Evolutionary conservation across 2,888 invertebrate genomes (phyloP).

Genomic region (Habroteleia sp.): DNA sequence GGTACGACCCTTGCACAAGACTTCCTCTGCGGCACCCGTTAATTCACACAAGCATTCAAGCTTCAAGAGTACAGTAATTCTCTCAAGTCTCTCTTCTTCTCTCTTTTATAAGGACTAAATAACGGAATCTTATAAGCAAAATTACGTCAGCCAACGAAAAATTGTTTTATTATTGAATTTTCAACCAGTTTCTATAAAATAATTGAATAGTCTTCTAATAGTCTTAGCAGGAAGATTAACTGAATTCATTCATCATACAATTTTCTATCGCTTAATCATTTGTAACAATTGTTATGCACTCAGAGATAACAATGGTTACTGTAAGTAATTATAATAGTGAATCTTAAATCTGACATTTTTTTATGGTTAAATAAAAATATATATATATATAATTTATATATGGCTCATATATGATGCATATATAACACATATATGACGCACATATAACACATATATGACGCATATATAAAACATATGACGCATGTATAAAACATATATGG

Average conservation of each 20-base stretch:
- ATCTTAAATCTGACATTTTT: no score
- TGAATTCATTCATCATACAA: not conserved
- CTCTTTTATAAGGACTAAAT: slow-evolving; percentile 20
- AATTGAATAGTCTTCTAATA: slow-evolving; percentile 9
- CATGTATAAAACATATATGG: no score
- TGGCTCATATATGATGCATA: no score
- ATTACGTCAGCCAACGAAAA: slow-evolving; percentile 18
- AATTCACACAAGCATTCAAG: slow-evolving; percentile 47
- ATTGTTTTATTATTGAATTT: slow-evolving; percentile 14
- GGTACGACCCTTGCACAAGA: slow-evolving; percentile 37
- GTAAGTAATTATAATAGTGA: no score
- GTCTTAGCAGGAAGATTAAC: slow-evolving; percentile 1
- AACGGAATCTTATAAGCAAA: slow-evolving; percentile 24
- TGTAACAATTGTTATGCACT: no score
- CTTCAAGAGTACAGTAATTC: slow-evolving; percentile 33
- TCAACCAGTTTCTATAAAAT: slow-evolving; percentile 9
- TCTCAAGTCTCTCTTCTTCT: slow-evolving; percentile 5
- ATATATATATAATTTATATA: no score
- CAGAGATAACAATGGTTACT: no score
- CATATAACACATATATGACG: no score
- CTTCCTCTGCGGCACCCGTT: slow-evolving; percentile 30
- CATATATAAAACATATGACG: no score
- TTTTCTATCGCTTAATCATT: no score
- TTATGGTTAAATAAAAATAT: no score
- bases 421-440: no score